Evolutionary conservation across 2,113 vertebrate genomes (phyloP).

Genomic region (Campylomormyrus tamandua): DNA sequence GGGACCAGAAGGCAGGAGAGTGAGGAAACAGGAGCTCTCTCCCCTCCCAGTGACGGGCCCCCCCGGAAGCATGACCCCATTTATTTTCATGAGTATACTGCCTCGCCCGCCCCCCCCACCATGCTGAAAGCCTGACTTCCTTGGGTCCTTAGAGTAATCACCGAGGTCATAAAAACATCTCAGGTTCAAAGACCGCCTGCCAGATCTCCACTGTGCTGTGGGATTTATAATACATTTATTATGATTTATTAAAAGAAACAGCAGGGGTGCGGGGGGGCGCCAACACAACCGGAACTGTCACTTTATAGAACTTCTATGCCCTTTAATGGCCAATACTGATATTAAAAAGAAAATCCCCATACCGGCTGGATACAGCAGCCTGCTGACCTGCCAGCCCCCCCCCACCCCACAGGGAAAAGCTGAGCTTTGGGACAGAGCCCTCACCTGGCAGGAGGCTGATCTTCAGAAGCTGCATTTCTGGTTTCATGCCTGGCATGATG

Average conservation of each 20-base stretch:
- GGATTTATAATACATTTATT: not conserved
- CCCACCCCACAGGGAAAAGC: not conserved
- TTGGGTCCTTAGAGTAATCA: not conserved
- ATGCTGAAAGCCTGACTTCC: not conserved
- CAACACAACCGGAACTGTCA: not conserved
- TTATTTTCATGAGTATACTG: not conserved
- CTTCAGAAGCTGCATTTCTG: constrained; percentile 62
- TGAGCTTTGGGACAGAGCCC: constrained; percentile 14
- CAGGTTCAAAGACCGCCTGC: not conserved
- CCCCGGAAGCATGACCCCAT: not conserved
- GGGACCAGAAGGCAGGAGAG: not conserved
- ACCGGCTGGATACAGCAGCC: not conserved
- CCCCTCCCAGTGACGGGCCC: not conserved
- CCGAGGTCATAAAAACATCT: not conserved
- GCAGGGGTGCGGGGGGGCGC: not conserved
- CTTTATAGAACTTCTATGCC: not conserved
- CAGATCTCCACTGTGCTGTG: not conserved
- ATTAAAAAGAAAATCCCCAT: not conserved
- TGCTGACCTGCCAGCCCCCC: not conserved
- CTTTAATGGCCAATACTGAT: not conserved
- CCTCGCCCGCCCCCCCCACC: not conserved
- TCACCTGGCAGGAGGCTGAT: constrained; percentile 77
- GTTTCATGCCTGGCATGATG: constrained; percentile 70
- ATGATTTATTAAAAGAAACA: too few relatives aligned
- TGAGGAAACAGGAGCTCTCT: not conserved